Evolutionary conservation across 2,888 invertebrate species (phyloP).

Genomic region (Spisula solida): DNA sequence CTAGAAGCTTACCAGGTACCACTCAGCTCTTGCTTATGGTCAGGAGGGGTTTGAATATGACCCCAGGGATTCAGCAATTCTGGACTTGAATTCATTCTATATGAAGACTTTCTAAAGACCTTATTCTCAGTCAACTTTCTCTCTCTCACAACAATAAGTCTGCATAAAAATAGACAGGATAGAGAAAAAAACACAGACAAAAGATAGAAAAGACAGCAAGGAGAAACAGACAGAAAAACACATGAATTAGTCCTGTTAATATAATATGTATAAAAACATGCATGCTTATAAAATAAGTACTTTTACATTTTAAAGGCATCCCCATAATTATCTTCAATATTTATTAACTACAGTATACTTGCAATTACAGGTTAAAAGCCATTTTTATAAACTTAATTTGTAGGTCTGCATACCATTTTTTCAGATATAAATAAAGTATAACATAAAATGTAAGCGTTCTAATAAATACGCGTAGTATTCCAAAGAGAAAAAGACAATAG

Average conservation of each 20-base stretch:
- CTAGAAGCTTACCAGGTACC: slow-evolving; percentile 46
- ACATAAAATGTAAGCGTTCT: no score
- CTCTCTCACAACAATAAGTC: slow-evolving; percentile 25
- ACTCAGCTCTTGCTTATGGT: slow-evolving; percentile 2
- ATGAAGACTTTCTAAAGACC: neutral
- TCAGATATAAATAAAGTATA: no score
- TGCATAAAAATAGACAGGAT: slow-evolving; percentile 23
- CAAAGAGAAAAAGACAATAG: no score
- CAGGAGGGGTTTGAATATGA: slow-evolving; percentile 51
- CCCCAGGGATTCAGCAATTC: slow-evolving; percentile 61
- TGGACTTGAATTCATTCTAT: slow-evolving; percentile 30
- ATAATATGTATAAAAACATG: neutral
- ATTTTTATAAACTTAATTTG: no score
- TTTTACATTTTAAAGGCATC: no score
- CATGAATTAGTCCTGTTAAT: neutral
- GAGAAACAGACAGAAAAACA: slow-evolving; percentile 7
- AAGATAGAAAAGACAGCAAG: slow-evolving; percentile 12
- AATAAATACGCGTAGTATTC: no score
- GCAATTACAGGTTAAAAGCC: no score
- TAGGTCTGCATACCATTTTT: no score
- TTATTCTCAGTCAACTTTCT: slow-evolving; percentile 5
- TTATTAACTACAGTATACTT: no score
- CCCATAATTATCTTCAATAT: no score
- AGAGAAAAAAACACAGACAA: neutral
- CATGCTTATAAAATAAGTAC: no score